phyloP scores from a whole-genome alignment of 23 tunicate genomes.

The Oikopleura albicans region DNA sequence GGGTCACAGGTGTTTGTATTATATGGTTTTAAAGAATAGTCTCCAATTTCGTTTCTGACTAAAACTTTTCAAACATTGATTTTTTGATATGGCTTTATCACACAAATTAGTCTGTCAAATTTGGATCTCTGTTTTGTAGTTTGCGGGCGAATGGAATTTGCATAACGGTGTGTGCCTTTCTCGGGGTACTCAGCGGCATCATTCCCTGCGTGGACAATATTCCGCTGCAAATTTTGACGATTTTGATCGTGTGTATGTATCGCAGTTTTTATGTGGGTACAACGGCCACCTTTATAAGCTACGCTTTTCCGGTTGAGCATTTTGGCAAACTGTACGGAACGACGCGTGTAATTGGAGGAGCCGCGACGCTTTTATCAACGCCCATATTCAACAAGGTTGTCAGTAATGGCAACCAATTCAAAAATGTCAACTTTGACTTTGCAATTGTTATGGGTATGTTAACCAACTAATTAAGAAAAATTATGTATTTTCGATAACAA shows the following conservation, averaged over 20 bases:
- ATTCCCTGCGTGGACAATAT: slow-evolving; percentile 4
- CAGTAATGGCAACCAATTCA: not conserved
- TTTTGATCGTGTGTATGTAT: not conserved
- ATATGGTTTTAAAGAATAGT: too few species aligned
- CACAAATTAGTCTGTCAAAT: too few species aligned
- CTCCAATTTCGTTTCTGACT: too few species aligned
- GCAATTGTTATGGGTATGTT: not conserved
- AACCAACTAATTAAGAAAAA: too few species aligned
- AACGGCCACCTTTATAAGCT: not conserved
- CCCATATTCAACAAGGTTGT: not conserved
- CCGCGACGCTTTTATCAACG: not conserved
- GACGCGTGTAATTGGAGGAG: not conserved
- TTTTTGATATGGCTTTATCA: too few species aligned
- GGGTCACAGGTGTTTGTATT: too few species aligned
- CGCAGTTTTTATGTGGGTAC: slow-evolving; percentile 7
- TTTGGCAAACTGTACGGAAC: slow-evolving; percentile 14
- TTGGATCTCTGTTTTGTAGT: too few species aligned
- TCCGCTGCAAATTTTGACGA: not conserved
- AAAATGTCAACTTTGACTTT: not conserved
- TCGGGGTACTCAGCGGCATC: not conserved
- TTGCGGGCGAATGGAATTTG: not conserved
- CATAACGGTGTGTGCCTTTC: not conserved
- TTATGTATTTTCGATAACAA: too few species aligned
- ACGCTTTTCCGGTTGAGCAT: slow-evolving; percentile 15
- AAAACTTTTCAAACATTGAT: too few species aligned